Base-by-base conservation (phyloP, 1,140 invertebrate genomes). In the Brachystomella parvula region DNA sequence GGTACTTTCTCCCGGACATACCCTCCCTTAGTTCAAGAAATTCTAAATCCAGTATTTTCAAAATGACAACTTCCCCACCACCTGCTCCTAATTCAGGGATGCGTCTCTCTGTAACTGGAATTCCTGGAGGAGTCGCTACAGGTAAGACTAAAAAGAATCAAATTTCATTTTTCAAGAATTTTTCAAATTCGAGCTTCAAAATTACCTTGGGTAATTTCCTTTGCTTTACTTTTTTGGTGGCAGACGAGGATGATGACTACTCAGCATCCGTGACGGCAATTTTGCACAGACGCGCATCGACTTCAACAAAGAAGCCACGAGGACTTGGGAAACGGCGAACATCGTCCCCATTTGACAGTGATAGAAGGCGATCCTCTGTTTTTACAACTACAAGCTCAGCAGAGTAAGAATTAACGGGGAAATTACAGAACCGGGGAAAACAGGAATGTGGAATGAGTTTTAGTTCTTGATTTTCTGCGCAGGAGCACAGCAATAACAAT, bases 321-420 rank as follows among this genome's bases (percentile, higher is more conserved):
- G 69, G 83, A 49, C 77, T 79, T 44, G 79, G 79, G 59, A 83
- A 82, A 30, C 77, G 86, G 61, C 77, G 87, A 57, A 80, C 86
- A 12, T 89, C 88, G 12, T 89, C 88, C 21, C 85, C 88, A 2
- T 88, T 89, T 76, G 66, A 73, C 66, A 35, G 66, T 39, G 72
- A 71, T 1, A 79, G 89, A 60, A 77, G 89, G 62, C 78, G 87
- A 64, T 90, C 89, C 0, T 91, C 89, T 1, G 87, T 85, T 49
- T 88, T 87, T 73, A 92, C 90, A 19, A n/a, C n/a, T 15, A 89
- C 90, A 15, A 90, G 88, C 75, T 92, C 89, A 61, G 89, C 86
- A 76, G 89, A 92, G 89, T 90, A 78, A 83, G 84, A 81, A n/a
- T 49, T 15, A 9, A n/a, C 59, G 39, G 33, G 49, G 3, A 58